Evolutionary conservation across 2,888 invertebrate species (phyloP).

Genomic region (Eristalis pertinax): DNA sequence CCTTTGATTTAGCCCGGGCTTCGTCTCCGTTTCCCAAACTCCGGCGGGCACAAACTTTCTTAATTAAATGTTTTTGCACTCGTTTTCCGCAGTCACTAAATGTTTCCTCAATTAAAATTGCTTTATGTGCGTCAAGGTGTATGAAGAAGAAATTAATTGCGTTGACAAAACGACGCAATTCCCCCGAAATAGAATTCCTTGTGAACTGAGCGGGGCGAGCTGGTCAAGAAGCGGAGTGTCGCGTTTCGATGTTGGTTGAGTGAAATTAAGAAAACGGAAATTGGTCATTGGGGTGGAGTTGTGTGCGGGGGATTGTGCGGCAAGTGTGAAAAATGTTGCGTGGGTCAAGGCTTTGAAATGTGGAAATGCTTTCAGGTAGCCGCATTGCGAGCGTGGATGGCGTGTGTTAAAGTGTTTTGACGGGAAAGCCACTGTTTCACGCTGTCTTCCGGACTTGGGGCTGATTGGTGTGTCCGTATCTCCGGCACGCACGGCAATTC

Average conservation of each 20-base stretch:
- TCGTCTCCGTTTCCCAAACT: not conserved
- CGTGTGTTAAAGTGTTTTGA: not conserved
- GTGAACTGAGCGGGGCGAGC: not conserved
- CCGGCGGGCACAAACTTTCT: slow-evolving; percentile 4
- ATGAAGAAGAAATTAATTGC: slow-evolving; percentile 35
- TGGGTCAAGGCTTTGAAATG: not conserved
- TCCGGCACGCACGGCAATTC: not conserved
- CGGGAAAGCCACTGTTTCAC: not conserved
- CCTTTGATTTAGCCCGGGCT: not conserved
- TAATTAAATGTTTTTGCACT: slow-evolving; percentile 30
- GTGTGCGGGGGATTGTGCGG: not conserved
- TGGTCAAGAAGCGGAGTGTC: not conserved
- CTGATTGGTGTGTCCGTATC: not conserved
- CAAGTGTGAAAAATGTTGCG: not conserved
- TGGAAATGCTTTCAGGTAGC: not conserved
- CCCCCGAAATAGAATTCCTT: not conserved
- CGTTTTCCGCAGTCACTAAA: slow-evolving; percentile 3
- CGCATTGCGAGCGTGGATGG: not conserved
- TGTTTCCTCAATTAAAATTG: slow-evolving; percentile 14
- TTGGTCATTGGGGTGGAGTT: slow-evolving; percentile 7
- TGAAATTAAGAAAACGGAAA: slow-evolving; percentile 19
- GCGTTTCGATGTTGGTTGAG: not conserved
- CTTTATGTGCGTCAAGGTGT: slow-evolving; percentile 9
- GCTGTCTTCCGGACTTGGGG: not conserved
- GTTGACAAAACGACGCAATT: slow-evolving; percentile 22